Base-by-base conservation (phyloP, 2,113 vertebrate genomes). In the Anolis carolinensis region DNA sequence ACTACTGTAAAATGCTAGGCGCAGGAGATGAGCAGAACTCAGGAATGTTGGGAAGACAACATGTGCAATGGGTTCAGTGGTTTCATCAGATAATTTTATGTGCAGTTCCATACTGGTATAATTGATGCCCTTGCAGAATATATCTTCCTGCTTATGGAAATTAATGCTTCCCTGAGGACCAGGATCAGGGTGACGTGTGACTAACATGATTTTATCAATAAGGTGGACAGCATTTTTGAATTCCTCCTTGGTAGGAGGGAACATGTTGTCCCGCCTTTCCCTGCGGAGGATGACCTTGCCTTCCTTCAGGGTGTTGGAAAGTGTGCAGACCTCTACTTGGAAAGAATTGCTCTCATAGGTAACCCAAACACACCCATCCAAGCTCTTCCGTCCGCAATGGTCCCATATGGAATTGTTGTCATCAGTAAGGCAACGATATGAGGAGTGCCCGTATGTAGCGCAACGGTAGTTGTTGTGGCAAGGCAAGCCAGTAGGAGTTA, bases 391-490 rank as follows among this genome's bases (percentile, higher is more conserved):
- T 65, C 82, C 83, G 81, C 87, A 88, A 71, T 48, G 3, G 32
- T 74, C 87, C 87, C 87, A 85, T 4, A 14, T 27, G 11, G 11
- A 7, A 8, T 81, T 48, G 2, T 7, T 14, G 1, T 75, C 9
- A 7, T 68, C 48, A 4, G n/a, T 68, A 1, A 76, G 87, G 79
- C 87, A 88, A 14, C 30, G 62, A 52, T 84, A 84, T 14, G 5
- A 20, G 9, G 59, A 23, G 50, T 75, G 11, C 9, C 87, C 82
- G 48, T 85, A 88, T 68, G n/a, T 79, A 62, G 77, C 62, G 48
- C 87, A 88, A 18, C 63, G 87, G 65, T 84, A 88, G 34, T 85
- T 75, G 39, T n/a, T 6, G 11, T 88, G 82, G 71, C 87, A 88
- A 44, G 87, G 87, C 62, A 85, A 68, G 11, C 87, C 87, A 5